Base-by-base conservation (phyloP, 2,113 vertebrate species). In the Python bivittatus region DNA sequence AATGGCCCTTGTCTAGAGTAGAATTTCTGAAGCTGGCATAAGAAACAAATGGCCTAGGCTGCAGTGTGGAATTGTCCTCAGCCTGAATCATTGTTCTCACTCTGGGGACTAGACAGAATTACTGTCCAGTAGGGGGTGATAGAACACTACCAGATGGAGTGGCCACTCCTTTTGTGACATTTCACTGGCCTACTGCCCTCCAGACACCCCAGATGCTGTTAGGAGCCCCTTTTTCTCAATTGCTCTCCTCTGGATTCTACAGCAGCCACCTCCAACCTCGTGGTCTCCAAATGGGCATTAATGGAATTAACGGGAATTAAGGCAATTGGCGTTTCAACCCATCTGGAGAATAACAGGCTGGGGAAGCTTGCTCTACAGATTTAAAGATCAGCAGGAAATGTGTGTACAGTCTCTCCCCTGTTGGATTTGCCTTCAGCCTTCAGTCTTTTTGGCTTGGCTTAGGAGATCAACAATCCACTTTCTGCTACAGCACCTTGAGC, bases 401-500 rank as follows among this genome's bases (percentile, higher is more conserved):
- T 3, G 7, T 9, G 72, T 25, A 53, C 8, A 48, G 38, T 10
- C 68, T 83, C 64, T 57, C 17, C 86, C n/a, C 58, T 57, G 52
- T 53, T 79, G 38, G n/a, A 42, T 52, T 11, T 58, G 53, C 17
- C 25, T 20, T 20, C 42, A 15, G 6, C 38, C 25, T 25, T 13
- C 23, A 38, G 4, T 0, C 10, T 17, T 38, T 58, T 53, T 85
- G 57, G 29, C 79, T 89, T 84, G 15, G 44, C 17, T 88, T 60
- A 68, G 91, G 5, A 86, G 88, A 84, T 12, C 42, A 53, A 83
- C 68, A 38, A 79, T 33, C 88, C 90, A 17, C 64, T 33, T 84
- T 48, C 48, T 87, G 0, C 33, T 54, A 64, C 20, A 89, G 91
- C 95, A 99, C 99, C 98, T 99, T 99, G 93, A 99, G 98, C 92